Evolutionary conservation across 2,113 vertebrate genomes (phyloP).

Genomic region (Sula dactylatra): DNA sequence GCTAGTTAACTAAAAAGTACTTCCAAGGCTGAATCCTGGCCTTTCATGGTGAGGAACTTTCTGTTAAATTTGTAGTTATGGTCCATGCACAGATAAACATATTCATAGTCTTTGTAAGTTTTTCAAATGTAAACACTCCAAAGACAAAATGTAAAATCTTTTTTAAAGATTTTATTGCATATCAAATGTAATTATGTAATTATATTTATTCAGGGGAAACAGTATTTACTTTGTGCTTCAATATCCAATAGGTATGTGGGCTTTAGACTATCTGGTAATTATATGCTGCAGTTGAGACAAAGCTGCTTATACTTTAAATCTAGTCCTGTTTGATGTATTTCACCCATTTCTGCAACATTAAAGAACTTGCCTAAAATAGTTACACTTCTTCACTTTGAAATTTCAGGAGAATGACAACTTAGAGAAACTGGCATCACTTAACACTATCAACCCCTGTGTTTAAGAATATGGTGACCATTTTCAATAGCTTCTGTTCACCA

Average conservation of each 20-base stretch:
- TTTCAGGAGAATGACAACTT: constrained; percentile 13
- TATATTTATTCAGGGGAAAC: constrained; percentile 45
- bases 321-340: constrained; percentile 55
- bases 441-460: not conserved
- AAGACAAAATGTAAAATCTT: not conserved
- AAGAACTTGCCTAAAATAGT: constrained; percentile 15
- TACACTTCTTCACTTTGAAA: constrained; percentile 11
- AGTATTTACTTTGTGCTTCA: constrained; percentile 46
- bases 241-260: not conserved
- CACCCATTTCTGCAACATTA: constrained; percentile 1
- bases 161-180: not conserved
- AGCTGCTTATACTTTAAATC: constrained; percentile 34
- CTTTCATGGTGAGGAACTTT: not conserved
- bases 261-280: constrained; percentile 60
- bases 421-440: not conserved
- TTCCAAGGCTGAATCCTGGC: not conserved
- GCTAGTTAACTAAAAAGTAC: not conserved
- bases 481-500: not conserved
- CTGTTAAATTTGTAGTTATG: not conserved
- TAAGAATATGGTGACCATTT: constrained; percentile 1
- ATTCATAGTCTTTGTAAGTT: not conserved
- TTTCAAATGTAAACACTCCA: not conserved
- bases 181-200: constrained; percentile 39
- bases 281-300: constrained; percentile 42
- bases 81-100: not conserved